Base-by-base conservation (phyloP, 2,797 vertebrate genomes). In the Glossophaga mutica region DNA sequence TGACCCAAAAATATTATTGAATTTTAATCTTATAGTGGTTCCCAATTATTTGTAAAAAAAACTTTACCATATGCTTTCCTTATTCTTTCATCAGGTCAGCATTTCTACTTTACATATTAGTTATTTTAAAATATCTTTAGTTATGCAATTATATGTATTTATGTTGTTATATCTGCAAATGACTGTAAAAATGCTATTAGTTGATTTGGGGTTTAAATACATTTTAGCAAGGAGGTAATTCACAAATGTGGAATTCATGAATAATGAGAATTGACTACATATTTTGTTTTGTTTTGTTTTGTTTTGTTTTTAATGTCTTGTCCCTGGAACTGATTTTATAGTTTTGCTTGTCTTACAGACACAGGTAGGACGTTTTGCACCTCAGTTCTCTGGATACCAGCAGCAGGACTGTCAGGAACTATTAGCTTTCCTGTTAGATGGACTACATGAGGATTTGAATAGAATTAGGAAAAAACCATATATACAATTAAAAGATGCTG, bases 391-490 rank as follows among this genome's bases (percentile, higher is more conserved):
- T 79, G 99, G 99, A 86, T 99, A 99, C 98, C 99, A 99, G 96
- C 99, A 99, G 97, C 99, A 99, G 98, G 99, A 99, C 97, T 99
- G 99, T 95, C 99, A 99, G 59, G 99, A 99, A 98, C 98, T 99
- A 12, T 98, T 99, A 97, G 99, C 99, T 96, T 99, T 99, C 97
- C 99, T 99, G n/a, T 98, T 99, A 95, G 99, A 99, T 90, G 99
- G 99, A 71, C 98, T 99, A 92, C 99, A 99, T 37, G 99, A 99
- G 87, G 99, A 99, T 98, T 98, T 99, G 96, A 99, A 99, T 98
- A 99, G 99, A 97, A 99, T 99, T 98, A 99, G 99, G 95, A 99
- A 99, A 98, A 99, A 99, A 98, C 99, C 99, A 93, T 99, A 99
- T 97, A 99, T 99, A 98, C 99, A 99, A 95, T 98, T 99, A 37